Evolutionary conservation across 1,140 invertebrate species (phyloP).

Genomic region (Chionoecetes opilio): DNA sequence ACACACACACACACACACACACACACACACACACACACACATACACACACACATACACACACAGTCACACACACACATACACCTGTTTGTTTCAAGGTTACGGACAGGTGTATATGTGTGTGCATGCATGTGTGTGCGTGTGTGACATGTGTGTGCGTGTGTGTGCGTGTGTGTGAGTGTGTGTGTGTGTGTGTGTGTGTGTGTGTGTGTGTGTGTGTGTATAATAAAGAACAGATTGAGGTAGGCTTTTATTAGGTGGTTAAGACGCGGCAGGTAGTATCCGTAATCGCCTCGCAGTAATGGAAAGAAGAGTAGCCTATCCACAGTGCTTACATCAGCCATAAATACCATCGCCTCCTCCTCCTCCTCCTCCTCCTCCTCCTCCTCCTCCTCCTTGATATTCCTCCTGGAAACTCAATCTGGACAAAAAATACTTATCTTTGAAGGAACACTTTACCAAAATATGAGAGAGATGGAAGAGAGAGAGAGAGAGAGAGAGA

Average conservation of each 20-base stretch:
- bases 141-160: too few relatives aligned
- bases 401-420: background rate
- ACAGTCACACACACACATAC: background rate
- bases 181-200: too few relatives aligned
- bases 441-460: background rate
- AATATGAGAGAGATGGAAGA: slow-evolving; percentile 48
- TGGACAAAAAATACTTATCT: background rate
- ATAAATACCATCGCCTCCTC: background rate
- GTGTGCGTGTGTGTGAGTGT: too few relatives aligned
- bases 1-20: too few relatives aligned
- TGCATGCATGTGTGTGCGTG: too few relatives aligned
- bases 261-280: too few relatives aligned
- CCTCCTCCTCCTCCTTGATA: background rate
- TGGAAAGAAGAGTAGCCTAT: too few relatives aligned
- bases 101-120: background rate
- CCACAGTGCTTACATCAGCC: background rate
- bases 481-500: slow-evolving; percentile 59
- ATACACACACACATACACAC: background rate
- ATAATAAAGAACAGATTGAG: too few relatives aligned
- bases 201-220: too few relatives aligned
- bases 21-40: slow-evolving; percentile 1
- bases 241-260: too few relatives aligned
- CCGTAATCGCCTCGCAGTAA: too few relatives aligned
- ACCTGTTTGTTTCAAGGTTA: background rate
- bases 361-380: background rate